A percentile compares a stretch with the other conserved stretches of the same genome.
These are phyloP conservation scores for Glyphotaelius pellucidus DNA, from an alignment of 2,888 invertebrate species.

Conservation along the genomic window DNA sequence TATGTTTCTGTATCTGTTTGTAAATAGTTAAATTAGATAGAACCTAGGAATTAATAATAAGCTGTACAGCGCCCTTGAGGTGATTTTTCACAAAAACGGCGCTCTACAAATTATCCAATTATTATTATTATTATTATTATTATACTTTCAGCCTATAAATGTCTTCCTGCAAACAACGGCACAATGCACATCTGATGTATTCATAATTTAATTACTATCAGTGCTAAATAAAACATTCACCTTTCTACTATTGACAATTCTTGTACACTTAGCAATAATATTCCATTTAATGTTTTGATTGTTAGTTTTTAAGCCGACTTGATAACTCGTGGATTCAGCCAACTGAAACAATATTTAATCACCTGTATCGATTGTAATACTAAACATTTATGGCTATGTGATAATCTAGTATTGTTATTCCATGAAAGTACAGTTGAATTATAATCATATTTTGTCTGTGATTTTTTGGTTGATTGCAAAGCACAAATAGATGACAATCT, in stretches of 20 bases:
- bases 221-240: neutral
- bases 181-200: neutral
- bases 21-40: no score
- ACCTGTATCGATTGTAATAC: conserved; percentile 5
- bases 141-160: neutral
- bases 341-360: conserved; percentile 16
- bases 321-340: neutral
- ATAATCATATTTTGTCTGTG: neutral
- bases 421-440: neutral
- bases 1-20: no score
- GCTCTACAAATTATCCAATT: no score
- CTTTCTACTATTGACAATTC: neutral
- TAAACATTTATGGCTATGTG: conserved; percentile 10
- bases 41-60: no score
- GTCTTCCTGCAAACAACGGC: neutral
- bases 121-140: no score
- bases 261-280: neutral
- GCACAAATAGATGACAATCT: neutral
- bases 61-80: no score
- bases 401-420: neutral
- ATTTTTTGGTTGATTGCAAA: neutral
- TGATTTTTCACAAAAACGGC: no score
- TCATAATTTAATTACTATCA: neutral
- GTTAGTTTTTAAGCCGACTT: neutral
- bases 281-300: neutral